Percentiles rank a stretch among this genome's conserved stretches.
Evolutionary conservation across 1,140 invertebrate genomes (phyloP).

Genomic region (Neelides sp.): DNA sequence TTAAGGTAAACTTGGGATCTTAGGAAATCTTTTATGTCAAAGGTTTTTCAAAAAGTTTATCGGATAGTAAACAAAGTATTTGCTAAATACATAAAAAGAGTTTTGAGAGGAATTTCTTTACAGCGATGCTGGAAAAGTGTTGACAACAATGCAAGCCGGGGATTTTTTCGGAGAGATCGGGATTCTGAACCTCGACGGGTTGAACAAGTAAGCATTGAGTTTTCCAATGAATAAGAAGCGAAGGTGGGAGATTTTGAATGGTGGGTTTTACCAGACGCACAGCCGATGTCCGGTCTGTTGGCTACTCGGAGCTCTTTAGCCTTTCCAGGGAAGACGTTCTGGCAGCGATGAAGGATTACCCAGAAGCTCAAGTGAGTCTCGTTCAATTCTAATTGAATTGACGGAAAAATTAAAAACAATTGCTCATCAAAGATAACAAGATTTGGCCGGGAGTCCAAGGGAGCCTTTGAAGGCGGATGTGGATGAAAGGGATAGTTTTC

Average conservation of each 20-base stretch:
- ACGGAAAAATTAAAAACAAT: too few species aligned
- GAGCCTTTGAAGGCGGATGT: too few species aligned
- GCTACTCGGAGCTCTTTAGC: constrained; percentile 90
- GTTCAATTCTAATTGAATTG: neutral
- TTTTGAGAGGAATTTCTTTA: constrained; percentile 16
- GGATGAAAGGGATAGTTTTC: too few species aligned
- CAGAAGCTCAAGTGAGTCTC: constrained; percentile 70
- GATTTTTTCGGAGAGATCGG: constrained; percentile 98
- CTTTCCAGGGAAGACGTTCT: constrained; percentile 88
- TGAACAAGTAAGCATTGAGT: constrained; percentile 68
- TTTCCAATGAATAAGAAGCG: neutral
- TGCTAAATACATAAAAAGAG: neutral
- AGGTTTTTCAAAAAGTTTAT: too few species aligned
- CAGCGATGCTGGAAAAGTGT: constrained; percentile 78
- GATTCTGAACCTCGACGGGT: constrained; percentile 84
- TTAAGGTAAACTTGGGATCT: too few species aligned
- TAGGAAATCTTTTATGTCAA: too few species aligned
- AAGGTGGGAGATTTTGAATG: neutral
- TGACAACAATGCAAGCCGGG: constrained; percentile 92
- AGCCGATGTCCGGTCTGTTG: constrained; percentile 87
- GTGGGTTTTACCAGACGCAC: constrained; percentile 57
- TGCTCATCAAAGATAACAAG: too few species aligned
- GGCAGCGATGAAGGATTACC: constrained; percentile 89
- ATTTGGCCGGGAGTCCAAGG: too few species aligned
- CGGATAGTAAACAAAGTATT: neutral